These are phyloP conservation scores for Alosa sapidissima DNA, from an alignment of 2,797 vertebrate species.

Conservation along the genomic window DNA sequence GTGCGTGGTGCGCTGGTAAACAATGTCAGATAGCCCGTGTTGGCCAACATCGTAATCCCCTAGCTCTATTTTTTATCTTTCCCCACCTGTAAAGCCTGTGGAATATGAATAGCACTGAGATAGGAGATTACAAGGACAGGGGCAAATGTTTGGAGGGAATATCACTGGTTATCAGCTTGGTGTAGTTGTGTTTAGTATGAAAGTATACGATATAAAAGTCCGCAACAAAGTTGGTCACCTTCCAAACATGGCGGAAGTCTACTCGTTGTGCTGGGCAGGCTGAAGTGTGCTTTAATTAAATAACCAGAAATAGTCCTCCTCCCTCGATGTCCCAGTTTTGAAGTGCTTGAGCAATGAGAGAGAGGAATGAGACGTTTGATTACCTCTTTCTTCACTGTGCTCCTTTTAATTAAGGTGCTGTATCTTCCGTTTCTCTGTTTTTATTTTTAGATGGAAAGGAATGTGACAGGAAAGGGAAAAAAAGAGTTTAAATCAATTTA, in stretches of 20 bases:
- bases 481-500: not conserved
- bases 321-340: conserved; percentile 24
- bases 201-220: not conserved
- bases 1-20: not conserved
- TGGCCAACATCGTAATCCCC: not conserved
- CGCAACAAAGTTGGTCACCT: not conserved
- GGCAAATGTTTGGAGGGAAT: not conserved
- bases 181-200: not conserved
- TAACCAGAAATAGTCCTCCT: conserved; percentile 23
- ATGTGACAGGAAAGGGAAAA: not conserved
- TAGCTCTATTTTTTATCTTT: not conserved
- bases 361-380: conserved; percentile 27
- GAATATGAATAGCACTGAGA: not conserved
- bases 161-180: not conserved
- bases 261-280: not conserved
- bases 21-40: conserved; percentile 1
- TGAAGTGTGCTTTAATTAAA: conserved; percentile 15
- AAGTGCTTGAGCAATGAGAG: not conserved
- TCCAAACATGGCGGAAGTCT: not conserved
- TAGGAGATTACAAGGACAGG: not conserved
- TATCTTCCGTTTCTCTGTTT: not conserved
- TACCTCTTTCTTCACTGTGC: conserved; percentile 25
- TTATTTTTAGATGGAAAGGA: conserved; percentile 22
- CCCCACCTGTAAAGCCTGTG: not conserved
- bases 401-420: conserved; percentile 32